Evolutionary conservation across 2,888 invertebrate genomes (phyloP), one percentile per base, ranked within the genome.

Genomic region (Aleiodes leptofemur): DNA sequence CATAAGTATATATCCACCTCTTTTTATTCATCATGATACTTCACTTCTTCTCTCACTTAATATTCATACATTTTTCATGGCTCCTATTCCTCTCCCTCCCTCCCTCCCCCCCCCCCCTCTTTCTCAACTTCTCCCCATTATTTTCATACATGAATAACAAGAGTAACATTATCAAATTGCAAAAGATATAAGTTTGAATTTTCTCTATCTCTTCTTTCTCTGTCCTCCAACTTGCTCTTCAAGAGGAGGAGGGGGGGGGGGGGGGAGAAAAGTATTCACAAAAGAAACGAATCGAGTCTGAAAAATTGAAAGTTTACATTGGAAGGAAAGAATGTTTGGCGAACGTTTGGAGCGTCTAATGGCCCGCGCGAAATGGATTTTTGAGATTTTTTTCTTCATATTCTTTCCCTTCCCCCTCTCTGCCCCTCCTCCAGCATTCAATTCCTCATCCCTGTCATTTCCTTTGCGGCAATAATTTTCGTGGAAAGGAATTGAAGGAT

Each of bases 341-440:
- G 82, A 84, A 83, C 85, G 82, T 85, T 83, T 83, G 55, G 23
- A 50, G 61, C 61, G 83, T 82, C 81, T 87, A 87, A 87, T 87
- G 86, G 86, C 75, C 81, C 82, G 83, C 83, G 84, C 81, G 79
- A 84, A 85, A 87, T 86, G 85, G 85, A 86, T 87, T 87, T 87
- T 86, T 83, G 83, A 85, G 82, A 80, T 83, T 80, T 81, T 80
- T 34, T 6, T 6, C 4, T 34, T 81, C 79, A 83, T 83, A 80
- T 71, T 73, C 68, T 64, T 53, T 48, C 51, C 14, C 31, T 7
- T 38, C 34, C 43, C 16, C 38, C 34, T 4, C 23, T 23, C 38
- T 38, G 38, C 38, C 11, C 11, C 43, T 9, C 3, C 43, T 4
- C 43, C 7, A 9, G 3, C 11, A 43, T 43, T 11, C 43, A 43